phyloP scores from a whole-genome alignment of 2,113 vertebrate species.

The Emydocephalus ijimae region DNA sequence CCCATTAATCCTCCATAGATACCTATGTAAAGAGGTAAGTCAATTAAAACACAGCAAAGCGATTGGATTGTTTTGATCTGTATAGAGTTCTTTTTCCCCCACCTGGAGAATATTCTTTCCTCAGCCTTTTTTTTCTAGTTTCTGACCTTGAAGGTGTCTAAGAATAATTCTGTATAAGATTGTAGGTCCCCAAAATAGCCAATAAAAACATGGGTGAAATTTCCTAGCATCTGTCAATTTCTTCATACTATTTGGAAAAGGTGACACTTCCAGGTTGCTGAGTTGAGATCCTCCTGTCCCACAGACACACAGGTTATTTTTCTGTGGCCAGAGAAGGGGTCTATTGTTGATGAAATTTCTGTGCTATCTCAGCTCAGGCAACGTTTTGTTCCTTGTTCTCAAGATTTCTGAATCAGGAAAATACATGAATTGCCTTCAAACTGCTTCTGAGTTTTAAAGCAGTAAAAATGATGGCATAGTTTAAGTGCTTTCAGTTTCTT shows the following conservation, averaged over 20 bases:
- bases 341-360: not conserved
- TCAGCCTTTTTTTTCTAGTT: not conserved
- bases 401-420: not conserved
- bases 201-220: not conserved
- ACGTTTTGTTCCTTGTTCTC: not conserved
- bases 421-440: not conserved
- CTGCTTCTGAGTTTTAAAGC: not conserved
- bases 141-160: not conserved
- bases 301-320: not conserved
- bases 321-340: not conserved
- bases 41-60: not conserved
- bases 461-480: not conserved
- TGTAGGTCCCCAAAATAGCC: not conserved
- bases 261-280: not conserved
- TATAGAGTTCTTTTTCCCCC: not conserved
- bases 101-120: not conserved
- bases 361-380: not conserved
- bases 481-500: not conserved
- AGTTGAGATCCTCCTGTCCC: not conserved
- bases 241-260: not conserved
- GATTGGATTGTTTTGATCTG: not conserved
- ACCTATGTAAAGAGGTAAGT: not conserved
- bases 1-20: not conserved
- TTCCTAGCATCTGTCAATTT: not conserved
- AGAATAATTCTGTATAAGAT: not conserved